A percentile compares a stretch with the other conserved stretches of the same genome.
These are phyloP conservation scores for Harpagifer antarcticus DNA, from an alignment of 2,797 vertebrate genomes.

Conservation along the genomic window DNA sequence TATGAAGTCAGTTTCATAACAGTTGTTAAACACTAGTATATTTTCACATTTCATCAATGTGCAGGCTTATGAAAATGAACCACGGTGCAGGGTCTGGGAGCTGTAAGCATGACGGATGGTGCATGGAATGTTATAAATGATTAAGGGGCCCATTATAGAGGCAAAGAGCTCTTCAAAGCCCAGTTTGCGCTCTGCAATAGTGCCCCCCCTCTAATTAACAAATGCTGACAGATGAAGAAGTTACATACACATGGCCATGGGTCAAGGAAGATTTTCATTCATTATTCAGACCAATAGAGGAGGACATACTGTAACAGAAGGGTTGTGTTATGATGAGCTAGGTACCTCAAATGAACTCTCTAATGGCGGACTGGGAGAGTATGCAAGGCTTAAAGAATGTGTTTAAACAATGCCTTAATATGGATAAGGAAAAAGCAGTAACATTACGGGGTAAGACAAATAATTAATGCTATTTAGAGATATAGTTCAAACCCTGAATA, in stretches of 20 bases:
- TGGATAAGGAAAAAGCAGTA: not conserved
- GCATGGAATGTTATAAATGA: constrained; percentile 71
- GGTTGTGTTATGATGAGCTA: not conserved
- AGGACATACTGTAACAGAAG: not conserved
- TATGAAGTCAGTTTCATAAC: not conserved
- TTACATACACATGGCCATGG: constrained; percentile 64
- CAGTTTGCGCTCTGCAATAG: constrained; percentile 34
- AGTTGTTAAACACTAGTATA: not conserved
- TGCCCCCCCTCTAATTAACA: constrained; percentile 71
- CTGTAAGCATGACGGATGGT: constrained; percentile 63
- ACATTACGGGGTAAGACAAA: not conserved
- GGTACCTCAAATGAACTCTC: not conserved
- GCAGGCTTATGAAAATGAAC: not conserved
- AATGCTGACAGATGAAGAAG: constrained; percentile 72
- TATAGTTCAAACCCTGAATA: not conserved
- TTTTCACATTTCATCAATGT: not conserved
- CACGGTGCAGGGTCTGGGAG: constrained; percentile 42
- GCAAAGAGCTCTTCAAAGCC: constrained; percentile 58
- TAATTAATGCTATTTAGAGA: not conserved
- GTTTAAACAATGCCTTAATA: not conserved
- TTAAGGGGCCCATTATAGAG: constrained; percentile 69
- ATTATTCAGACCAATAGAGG: constrained; percentile 67
- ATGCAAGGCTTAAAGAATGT: not conserved
- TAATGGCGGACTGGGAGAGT: not conserved
- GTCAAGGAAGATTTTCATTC: constrained; percentile 69